Evolutionary conservation across 37 sponge, comb jelly and placozoan genomes (phyloP).

Genomic region (Axinella damicornis): DNA sequence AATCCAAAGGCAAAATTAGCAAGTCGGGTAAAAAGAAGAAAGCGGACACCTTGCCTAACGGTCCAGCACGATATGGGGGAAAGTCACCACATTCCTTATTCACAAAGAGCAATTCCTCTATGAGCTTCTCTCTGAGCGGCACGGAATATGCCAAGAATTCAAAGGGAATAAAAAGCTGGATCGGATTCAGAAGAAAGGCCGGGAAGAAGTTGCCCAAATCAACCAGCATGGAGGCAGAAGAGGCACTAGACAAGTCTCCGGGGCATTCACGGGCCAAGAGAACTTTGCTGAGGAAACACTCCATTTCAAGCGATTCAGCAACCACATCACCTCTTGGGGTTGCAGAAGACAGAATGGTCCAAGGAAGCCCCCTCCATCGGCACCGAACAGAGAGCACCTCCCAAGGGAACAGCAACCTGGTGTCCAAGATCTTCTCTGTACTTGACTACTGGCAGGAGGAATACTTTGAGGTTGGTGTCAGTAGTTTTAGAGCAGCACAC

Average conservation of each 20-base stretch:
- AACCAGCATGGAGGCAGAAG: slow-evolving; percentile 25
- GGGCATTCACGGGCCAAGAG: background rate
- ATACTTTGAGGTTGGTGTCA: slow-evolving; percentile 75
- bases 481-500: too few species aligned
- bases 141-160: too few species aligned
- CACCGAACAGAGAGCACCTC: background rate
- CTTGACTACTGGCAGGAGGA: slow-evolving; percentile 51
- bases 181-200: background rate
- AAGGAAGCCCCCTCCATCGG: background rate
- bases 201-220: background rate
- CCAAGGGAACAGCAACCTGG: slow-evolving; percentile 11
- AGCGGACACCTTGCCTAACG: background rate
- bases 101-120: too few species aligned
- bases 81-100: too few species aligned
- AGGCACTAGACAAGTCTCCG: too few species aligned
- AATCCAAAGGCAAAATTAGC: slow-evolving; percentile 4
- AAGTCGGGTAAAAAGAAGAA: background rate
- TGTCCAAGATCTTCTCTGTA: slow-evolving; percentile 59
- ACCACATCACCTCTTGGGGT: too few species aligned
- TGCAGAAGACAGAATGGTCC: too few species aligned
- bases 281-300: background rate
- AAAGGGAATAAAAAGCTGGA: background rate
- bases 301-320: background rate
- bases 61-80: too few species aligned
- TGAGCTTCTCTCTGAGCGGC: too few species aligned